phyloP scores from a whole-genome alignment of 1,140 invertebrate species.

The Leptestheria dahalacensis region DNA sequence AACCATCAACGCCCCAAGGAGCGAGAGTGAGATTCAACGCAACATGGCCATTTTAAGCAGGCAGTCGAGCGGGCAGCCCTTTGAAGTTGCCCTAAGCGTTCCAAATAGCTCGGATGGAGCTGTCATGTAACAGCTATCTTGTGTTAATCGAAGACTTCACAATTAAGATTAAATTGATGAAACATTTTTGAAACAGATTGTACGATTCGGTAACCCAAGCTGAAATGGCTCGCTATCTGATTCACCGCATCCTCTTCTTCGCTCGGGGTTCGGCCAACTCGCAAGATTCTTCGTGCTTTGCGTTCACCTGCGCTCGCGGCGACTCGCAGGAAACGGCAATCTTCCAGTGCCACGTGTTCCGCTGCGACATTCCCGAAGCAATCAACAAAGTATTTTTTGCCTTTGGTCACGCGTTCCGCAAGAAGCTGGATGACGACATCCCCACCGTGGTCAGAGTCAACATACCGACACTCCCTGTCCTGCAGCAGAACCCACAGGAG shows the following conservation, averaged over 20 bases:
- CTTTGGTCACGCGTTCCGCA: slow-evolving; percentile 82
- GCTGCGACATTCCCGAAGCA: slow-evolving; percentile 92
- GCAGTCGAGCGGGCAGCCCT: slow-evolving; percentile 48
- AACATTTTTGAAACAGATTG: slow-evolving; percentile 44
- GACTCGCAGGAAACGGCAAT: slow-evolving; percentile 73
- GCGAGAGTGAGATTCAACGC: slow-evolving; percentile 83
- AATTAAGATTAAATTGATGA: background rate
- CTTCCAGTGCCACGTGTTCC: slow-evolving; percentile 93
- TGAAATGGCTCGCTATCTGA: slow-evolving; percentile 75
- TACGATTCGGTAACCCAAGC: slow-evolving; percentile 68
- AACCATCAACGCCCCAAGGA: slow-evolving; percentile 81
- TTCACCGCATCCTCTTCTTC: slow-evolving; percentile 89
- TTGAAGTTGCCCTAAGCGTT: slow-evolving; percentile 67
- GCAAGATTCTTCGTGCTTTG: slow-evolving; percentile 78
- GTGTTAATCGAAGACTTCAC: background rate
- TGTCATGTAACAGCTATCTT: slow-evolving; percentile 34
- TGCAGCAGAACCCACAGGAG: slow-evolving; percentile 31
- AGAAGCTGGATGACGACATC: slow-evolving; percentile 53
- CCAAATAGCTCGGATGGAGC: slow-evolving; percentile 64
- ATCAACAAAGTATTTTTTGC: slow-evolving; percentile 59
- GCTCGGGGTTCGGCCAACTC: slow-evolving; percentile 73
- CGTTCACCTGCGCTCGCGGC: slow-evolving; percentile 87
- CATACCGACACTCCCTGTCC: background rate
- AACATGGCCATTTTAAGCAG: slow-evolving; percentile 83
- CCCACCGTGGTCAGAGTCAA: slow-evolving; percentile 29